phyloP scores from a whole-genome alignment of 1,140 invertebrate species.

The Chironomus striatipennis region DNA sequence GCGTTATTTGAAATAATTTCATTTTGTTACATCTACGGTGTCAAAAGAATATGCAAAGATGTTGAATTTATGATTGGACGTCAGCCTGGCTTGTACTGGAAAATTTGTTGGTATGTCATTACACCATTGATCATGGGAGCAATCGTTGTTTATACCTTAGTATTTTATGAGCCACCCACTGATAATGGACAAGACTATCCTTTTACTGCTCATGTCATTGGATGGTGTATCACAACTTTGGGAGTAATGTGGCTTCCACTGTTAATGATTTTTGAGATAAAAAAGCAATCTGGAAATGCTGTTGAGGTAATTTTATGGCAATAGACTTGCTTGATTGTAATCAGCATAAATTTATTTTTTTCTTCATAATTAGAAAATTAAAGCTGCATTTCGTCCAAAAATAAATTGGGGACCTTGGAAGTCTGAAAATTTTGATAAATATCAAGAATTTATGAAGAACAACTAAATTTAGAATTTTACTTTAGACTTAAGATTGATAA shows the following conservation, averaged over 20 bases:
- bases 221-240: constrained; percentile 48
- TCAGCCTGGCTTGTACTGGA: constrained; percentile 66
- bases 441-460: background rate
- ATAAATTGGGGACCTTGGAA: constrained; percentile 46
- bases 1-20: constrained; percentile 61
- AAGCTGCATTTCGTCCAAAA: constrained; percentile 41
- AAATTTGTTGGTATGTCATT: constrained; percentile 68
- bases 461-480: too few species aligned
- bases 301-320: background rate
- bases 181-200: background rate
- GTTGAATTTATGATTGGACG: constrained; percentile 67
- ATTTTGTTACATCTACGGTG: constrained; percentile 67
- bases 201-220: constrained; percentile 30
- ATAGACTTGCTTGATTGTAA: too few species aligned
- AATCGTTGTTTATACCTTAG: background rate
- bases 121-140: constrained; percentile 58
- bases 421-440: background rate
- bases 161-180: background rate
- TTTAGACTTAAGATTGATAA: too few species aligned
- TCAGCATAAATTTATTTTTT: too few species aligned
- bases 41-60: constrained; percentile 53
- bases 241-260: constrained; percentile 49
- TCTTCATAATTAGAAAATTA: constrained; percentile 40
- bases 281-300: constrained; percentile 37
- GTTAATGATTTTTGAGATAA: constrained; percentile 45